phyloP scores from a whole-genome alignment of 2,797 vertebrate species.

The Halcyon leucocephala region DNA sequence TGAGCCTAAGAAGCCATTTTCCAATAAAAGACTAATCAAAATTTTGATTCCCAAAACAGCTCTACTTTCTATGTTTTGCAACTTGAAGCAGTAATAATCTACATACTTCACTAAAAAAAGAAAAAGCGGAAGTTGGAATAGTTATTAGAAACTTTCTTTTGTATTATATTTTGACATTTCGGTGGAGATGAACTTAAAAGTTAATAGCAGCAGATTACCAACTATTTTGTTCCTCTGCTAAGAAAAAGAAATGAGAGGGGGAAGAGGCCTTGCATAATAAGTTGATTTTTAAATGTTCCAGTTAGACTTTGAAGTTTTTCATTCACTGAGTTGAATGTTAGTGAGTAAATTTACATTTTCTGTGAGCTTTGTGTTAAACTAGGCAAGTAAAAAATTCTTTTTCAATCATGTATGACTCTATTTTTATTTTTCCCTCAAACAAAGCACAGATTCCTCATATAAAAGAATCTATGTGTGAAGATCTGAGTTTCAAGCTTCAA shows the following conservation, averaged over 20 bases:
- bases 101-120: neutral
- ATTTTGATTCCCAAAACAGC: neutral
- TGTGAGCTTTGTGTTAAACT: conserved; percentile 10
- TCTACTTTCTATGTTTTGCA: neutral
- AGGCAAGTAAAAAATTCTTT: neutral
- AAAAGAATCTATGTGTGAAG: neutral
- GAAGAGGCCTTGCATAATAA: neutral
- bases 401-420: neutral
- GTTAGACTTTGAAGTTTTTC: conserved; percentile 17
- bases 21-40: neutral
- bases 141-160: conserved; percentile 20
- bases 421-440: conserved; percentile 12
- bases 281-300: conserved; percentile 31
- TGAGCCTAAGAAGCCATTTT: neutral
- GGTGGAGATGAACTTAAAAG: neutral
- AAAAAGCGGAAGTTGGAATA: neutral
- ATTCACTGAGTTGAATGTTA: conserved; percentile 18
- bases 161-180: neutral
- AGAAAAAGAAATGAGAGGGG: neutral
- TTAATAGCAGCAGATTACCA: conserved; percentile 21
- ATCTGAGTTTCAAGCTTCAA: conserved; percentile 15
- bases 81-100: neutral
- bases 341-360: conserved; percentile 44
- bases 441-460: neutral
- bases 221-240: conserved; percentile 5